Evolutionary conservation across 2,113 vertebrate species (phyloP).

Genomic region (Anthoscopus minutus): DNA sequence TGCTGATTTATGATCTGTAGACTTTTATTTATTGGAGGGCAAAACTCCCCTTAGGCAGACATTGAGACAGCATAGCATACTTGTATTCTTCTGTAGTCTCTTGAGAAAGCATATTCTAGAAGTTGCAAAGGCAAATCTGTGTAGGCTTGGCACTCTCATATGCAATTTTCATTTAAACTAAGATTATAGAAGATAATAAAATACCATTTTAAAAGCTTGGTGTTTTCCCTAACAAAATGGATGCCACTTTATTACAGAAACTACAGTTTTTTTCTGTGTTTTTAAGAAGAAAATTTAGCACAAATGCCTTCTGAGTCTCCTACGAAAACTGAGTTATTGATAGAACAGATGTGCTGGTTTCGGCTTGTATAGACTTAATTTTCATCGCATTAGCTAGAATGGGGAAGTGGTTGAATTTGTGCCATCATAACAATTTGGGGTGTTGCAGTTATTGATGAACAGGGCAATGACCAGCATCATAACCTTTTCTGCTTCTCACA

Average conservation of each 20-base stretch:
- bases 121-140: neutral
- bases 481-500: neutral
- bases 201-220: neutral
- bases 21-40: conserved; percentile 36
- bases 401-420: neutral
- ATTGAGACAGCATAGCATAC: neutral
- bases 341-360: neutral
- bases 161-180: neutral
- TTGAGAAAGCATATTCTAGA: neutral
- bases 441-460: neutral
- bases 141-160: neutral
- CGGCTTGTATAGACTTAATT: neutral
- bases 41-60: conserved; percentile 45
- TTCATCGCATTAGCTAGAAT: neutral
- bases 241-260: neutral
- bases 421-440: neutral
- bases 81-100: neutral
- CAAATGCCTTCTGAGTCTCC: neutral
- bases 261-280: neutral
- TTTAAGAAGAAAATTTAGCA: neutral
- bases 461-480: neutral
- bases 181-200: conserved; percentile 13
- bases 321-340: neutral
- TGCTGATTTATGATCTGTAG: conserved; percentile 27
- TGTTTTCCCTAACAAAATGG: neutral